These are phyloP conservation scores for Lamproptera curius DNA, from an alignment of 2,888 invertebrate genomes.

Conservation along the genomic window DNA sequence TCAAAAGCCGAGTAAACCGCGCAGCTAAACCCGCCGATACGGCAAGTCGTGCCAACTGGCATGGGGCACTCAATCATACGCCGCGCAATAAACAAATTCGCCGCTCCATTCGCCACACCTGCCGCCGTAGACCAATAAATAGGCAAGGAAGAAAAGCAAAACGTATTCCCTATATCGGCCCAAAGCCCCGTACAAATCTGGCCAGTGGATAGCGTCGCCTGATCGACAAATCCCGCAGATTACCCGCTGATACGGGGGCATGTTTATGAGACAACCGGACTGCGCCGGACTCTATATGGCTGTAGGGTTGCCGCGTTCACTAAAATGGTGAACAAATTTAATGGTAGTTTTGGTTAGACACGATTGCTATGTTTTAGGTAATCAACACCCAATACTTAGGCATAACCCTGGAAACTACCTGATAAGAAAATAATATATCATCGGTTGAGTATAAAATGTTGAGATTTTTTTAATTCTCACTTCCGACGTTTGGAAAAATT, in stretches of 20 bases:
- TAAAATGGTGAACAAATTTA: no score
- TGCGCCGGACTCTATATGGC: slow-evolving; percentile 48
- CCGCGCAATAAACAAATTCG: slow-evolving; percentile 43
- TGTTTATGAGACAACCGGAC: slow-evolving; percentile 74
- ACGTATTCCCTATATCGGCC: slow-evolving; percentile 66
- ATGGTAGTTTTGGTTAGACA: no score
- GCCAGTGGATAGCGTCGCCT: slow-evolving; percentile 69
- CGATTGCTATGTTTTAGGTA: no score
- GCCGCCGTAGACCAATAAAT: slow-evolving; percentile 60
- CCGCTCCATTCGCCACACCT: slow-evolving; percentile 47
- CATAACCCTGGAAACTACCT: no score
- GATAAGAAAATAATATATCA: no score
- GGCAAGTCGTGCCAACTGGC: slow-evolving; percentile 4
- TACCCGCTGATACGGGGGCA: slow-evolving; percentile 75
- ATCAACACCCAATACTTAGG: no score
- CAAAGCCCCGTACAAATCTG: slow-evolving; percentile 75
- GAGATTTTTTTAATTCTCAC: no score
- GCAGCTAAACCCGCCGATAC: no score
- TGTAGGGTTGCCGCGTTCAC: slow-evolving; percentile 44
- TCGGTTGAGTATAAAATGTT: no score
- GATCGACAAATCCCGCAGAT: slow-evolving; percentile 79
- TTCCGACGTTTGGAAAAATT: no score
- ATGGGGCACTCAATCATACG: slow-evolving; percentile 29
- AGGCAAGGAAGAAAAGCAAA: slow-evolving; percentile 69
- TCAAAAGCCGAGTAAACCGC: no score